Percentiles rank a stretch among this genome's conserved stretches.
phyloP scores from a whole-genome alignment of 2,888 invertebrate genomes.

The Uloborus plumipes region DNA sequence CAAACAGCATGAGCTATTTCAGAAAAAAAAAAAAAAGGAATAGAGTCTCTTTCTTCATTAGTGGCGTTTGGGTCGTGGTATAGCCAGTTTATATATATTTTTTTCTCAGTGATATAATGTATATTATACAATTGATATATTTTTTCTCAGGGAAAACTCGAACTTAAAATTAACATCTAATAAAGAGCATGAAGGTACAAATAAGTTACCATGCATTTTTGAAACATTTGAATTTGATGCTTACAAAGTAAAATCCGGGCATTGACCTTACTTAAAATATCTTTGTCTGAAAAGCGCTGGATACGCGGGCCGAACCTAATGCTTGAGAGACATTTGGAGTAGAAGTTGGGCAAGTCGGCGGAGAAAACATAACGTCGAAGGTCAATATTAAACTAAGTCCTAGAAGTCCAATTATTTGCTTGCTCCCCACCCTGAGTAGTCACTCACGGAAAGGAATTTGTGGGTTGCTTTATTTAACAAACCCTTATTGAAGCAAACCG shows the following conservation, averaged over 20 bases:
- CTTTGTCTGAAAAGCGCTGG: neutral
- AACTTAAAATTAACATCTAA: too few relatives aligned
- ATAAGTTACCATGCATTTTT: too few relatives aligned
- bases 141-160: too few relatives aligned
- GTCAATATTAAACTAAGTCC: constrained; percentile 15
- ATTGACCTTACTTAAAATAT: neutral
- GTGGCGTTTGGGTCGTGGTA: too few relatives aligned
- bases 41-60: too few relatives aligned
- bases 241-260: neutral
- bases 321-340: neutral
- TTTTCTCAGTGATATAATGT: too few relatives aligned
- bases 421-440: constrained; percentile 15
- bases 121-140: too few relatives aligned
- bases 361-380: neutral
- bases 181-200: too few relatives aligned
- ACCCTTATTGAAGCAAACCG: too few relatives aligned
- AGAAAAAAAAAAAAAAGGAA: too few relatives aligned
- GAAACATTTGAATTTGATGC: neutral
- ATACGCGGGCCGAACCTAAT: constrained; percentile 6
- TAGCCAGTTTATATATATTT: too few relatives aligned
- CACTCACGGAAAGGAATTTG: neutral
- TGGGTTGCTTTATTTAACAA: neutral
- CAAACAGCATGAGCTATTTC: too few relatives aligned
- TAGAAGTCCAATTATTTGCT: constrained; percentile 15
- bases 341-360: neutral